Evolutionary conservation across 1,140 invertebrate genomes (phyloP), one percentile per base, ranked within the genome.

Genomic region (Drosophila obscura): DNA sequence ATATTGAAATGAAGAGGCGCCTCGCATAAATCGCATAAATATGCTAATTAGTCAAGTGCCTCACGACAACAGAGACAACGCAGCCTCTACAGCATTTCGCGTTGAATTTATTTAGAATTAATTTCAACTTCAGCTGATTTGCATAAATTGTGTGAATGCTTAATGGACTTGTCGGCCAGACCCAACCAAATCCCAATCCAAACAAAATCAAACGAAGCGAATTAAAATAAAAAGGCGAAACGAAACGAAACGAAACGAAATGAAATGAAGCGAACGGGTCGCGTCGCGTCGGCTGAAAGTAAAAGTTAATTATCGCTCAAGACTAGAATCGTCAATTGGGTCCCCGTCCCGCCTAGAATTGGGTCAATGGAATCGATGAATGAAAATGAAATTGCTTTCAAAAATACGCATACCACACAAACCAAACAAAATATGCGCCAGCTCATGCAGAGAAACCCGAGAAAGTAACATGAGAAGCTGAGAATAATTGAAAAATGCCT

Each of bases 1-100:
- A 73, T 83, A 72, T 71, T 75, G 26, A 79, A 78, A 83, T 67
- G 75, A 83, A 83, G 82, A 87, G 71, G 78, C 74, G 78, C 82
- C 39, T 78, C 82, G 74, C 78, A 85, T 85, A 88, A 82, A 87
- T 85, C 83, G 82, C 82, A 85, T 87, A 82, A 78, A 85, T 85
- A 85, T 85, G 82, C 56, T 85, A 85, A 85, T 85, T 87, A 64
- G 58, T 61, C 77, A 22, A 64, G 64, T 61, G 63, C 67, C 68
- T 66, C 73, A 61, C 53, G 49, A 65, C 24, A 43, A 26, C 28
- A 6, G 43, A 48, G 56, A 60, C 60, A 73, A 19, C 19, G 19
- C 31, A 35, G 31, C 9, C 9, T 61, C 87, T 73, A 69, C 50
- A 48, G 63, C 73, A 74, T 52, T 80, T 65, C 52, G 76, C 80